Evolutionary conservation across 2,797 vertebrate genomes (phyloP), one percentile per base, ranked within the genome.

Genomic region (Discoglossus pictus): DNA sequence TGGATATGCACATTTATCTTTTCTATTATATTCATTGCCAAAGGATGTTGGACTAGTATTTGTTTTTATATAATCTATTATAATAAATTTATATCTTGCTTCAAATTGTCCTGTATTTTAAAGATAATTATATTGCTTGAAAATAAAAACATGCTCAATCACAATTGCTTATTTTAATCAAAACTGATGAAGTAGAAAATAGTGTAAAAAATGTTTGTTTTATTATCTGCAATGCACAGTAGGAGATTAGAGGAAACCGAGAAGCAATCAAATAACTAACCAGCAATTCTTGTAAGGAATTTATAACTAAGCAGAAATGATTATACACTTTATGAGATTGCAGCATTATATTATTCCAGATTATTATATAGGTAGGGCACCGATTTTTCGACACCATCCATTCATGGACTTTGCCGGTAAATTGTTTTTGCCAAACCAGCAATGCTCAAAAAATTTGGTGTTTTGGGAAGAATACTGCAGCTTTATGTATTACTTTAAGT

Each of bases 111-210:
- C 47, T 11, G 43, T 8, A 46, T 56, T 39, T 36, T 12, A 16
- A 2, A 39, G 64, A 58, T 58, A 66, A 66, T 66, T 53, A n/a
- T 9, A 66, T 48, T 53, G 42, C 58, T 25, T 48, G 52, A 39
- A 48, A 66, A 48, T 66, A 53, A 66, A 65, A 15, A 27, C 10
- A 6, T 25, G 21, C 51, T 23, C 31, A 34, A 55, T 39, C 52
- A 17, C 42, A 66, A 66, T 54, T 65, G 62, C 62, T 65, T 54
- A 65, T 65, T 65, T 55, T 55, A 43, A 55, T 53, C 38, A 54
- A 46, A 65, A 55, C 34, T 54, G 25, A 10, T 54, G 51, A 18
- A 62, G 60, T 50, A 62, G 60, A 62, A 62, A 62, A 62, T 51
- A 6, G 31, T 50, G 20, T 38, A 27, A 51, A 31, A n/a, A 50